phyloP scores from a whole-genome alignment of 2,888 invertebrate species.

The Lasioglossum vierecki region DNA sequence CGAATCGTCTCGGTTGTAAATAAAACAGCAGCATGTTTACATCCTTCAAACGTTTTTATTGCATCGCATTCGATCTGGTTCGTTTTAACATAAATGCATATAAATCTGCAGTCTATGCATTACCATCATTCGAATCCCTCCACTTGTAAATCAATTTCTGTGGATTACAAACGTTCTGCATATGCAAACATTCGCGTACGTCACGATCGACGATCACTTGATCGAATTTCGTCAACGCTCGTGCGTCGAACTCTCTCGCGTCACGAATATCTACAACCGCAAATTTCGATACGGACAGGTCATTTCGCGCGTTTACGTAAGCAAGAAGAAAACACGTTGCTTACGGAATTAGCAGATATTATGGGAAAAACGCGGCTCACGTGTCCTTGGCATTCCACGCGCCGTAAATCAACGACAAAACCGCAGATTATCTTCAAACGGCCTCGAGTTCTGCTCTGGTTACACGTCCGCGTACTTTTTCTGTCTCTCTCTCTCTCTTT shows the following conservation, averaged over 20 bases:
- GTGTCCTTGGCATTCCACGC: conserved; percentile 44
- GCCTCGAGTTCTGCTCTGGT: conserved; percentile 52
- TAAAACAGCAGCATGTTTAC: not conserved
- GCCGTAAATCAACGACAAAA: conserved; percentile 58
- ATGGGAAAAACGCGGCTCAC: conserved; percentile 48
- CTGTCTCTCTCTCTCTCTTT: not conserved
- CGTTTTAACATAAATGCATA: not conserved
- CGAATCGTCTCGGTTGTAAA: not conserved
- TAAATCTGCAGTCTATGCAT: not conserved
- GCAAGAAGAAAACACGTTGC: not conserved
- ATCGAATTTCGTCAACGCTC: not conserved
- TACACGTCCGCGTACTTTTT: conserved; percentile 29
- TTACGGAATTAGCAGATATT: conserved; percentile 22
- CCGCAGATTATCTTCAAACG: conserved; percentile 50
- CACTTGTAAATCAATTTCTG: not conserved
- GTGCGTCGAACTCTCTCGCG: not conserved
- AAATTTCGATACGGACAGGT: not conserved
- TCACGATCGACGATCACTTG: not conserved
- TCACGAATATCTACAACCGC: not conserved
- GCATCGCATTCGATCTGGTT: not conserved
- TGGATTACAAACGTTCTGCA: not conserved
- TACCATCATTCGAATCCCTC: not conserved
- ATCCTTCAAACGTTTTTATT: not conserved
- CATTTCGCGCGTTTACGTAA: not conserved
- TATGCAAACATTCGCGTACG: not conserved